These are phyloP conservation scores for Marmota monax DNA, from an alignment of 2,113 vertebrate species.

Conservation along the genomic window DNA sequence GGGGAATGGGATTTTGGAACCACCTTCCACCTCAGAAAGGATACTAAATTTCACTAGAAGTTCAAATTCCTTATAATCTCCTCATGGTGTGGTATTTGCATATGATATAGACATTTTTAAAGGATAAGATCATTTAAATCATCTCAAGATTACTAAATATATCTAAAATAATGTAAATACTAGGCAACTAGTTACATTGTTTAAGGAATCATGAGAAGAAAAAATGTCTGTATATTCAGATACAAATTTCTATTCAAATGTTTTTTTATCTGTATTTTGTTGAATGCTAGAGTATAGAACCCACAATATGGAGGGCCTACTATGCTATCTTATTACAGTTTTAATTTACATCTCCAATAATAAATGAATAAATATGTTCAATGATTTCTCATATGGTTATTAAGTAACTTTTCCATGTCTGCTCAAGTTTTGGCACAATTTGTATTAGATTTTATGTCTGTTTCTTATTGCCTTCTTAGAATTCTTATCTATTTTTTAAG, in stretches of 20 bases:
- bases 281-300: neutral
- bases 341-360: neutral
- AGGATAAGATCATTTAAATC: neutral
- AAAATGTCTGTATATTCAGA: neutral
- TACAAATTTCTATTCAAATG: neutral
- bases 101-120: neutral
- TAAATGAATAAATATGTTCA: neutral
- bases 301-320: neutral
- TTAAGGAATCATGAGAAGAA: neutral
- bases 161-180: too few species aligned
- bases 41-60: neutral
- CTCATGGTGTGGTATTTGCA: neutral
- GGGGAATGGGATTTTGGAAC: neutral
- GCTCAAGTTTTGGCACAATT: neutral
- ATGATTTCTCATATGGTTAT: neutral
- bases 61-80: neutral
- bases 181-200: too few species aligned
- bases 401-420: neutral
- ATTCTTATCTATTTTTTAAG: neutral
- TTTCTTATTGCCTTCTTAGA: neutral
- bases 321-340: neutral
- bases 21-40: neutral
- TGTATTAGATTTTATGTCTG: neutral
- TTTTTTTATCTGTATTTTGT: neutral
- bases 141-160: too few species aligned